Evolutionary conservation across 2,888 invertebrate genomes (phyloP), one percentile per base, ranked within the genome.

Genomic region (Conus canariensis): DNA sequence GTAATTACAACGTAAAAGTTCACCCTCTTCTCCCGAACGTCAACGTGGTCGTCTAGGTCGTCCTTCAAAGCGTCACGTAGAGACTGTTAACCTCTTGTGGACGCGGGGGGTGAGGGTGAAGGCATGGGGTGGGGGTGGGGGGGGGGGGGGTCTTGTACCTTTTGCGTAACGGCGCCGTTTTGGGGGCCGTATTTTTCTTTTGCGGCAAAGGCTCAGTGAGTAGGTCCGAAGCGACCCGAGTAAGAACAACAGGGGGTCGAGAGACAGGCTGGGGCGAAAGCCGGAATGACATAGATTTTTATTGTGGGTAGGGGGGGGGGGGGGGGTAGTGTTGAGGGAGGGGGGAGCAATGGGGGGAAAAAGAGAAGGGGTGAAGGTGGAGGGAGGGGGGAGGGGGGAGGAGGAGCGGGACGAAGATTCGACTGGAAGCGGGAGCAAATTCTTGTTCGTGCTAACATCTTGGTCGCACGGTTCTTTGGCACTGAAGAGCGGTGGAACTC

Each of bases 371-470:
- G 45, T 14, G 64, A 64, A 64, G 16, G 16, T 64, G 16, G 64
- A 64, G 64, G 60, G 60, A 12, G 16, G 64, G 64, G 16, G 12
- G 4, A 2, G 64, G 64, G 64, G 10, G 10, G 64, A 70, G 25
- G 67, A 14, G 22, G 70, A 22, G 56, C 60, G 87, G 64, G 87
- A 87, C 30, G 87, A 30, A 74, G 58, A 87, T 87, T 58, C 56
- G 70, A 67, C 56, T 87, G 56, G 87, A 87, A 87, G 87, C n/a
- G 64, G 64, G 64, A 74, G 58, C 87, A 87, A 87, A 87, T 87
- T 87, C 87, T 87, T 56, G 25, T 87, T 87, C 74, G 86, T 86
- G 86, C 86, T 86, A 86, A 86, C 86, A 86, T 86, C 60, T 67
- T 45, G 86, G 86, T 86, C 86, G 86, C 86, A 86, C 86, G 86